Evolutionary conservation across 2,888 invertebrate species (phyloP), one percentile per base, ranked within the genome.

Genomic region (Lepidonotus clava): DNA sequence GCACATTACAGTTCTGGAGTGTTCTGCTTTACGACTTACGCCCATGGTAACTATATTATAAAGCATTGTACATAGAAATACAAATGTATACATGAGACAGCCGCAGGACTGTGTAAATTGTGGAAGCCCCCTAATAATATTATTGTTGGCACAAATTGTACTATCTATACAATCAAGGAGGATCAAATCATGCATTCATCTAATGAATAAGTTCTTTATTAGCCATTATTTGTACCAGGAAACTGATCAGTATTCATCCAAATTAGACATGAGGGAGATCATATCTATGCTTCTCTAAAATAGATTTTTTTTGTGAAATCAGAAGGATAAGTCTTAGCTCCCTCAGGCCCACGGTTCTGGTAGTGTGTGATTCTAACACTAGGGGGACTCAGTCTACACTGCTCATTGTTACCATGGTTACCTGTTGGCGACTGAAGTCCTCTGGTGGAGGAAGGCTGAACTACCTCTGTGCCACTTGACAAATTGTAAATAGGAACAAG

Each of bases 391-490:
- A 80, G 46, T 41, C 28, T 8, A 41, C 80, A 46, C 51, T 41
- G 41, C 80, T 46, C 41, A 80, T 46, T 46, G 51, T 80, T 80
- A 80, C 80, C 32, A 80, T 80, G 80, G 46, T 51, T 80, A 80
- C 80, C 46, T 46, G 28, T 24, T 32, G 80, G 80, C 34, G 51
- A 80, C 80, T 80, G 80, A 32, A 28, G 80, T 5, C 71, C 71
- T 41, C 41, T 80, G 46, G 80, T 80, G 80, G 28, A 46, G 24
- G 34, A 28, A 32, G 46, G 34, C 46, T 80, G 80, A 80, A 80
- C 80, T 80, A 80, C 80, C 80, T 80, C 80, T 41, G 51, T 41
- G 80, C 41, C 80, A 80, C 80, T 80, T 80, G 80, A 80, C 80
- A n/a, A n/a, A 80, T 80, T 80, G 80, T 80, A 80, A 18, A 80